Evolutionary conservation across 2,113 vertebrate species (phyloP).

Genomic region (Monopterus albus): DNA sequence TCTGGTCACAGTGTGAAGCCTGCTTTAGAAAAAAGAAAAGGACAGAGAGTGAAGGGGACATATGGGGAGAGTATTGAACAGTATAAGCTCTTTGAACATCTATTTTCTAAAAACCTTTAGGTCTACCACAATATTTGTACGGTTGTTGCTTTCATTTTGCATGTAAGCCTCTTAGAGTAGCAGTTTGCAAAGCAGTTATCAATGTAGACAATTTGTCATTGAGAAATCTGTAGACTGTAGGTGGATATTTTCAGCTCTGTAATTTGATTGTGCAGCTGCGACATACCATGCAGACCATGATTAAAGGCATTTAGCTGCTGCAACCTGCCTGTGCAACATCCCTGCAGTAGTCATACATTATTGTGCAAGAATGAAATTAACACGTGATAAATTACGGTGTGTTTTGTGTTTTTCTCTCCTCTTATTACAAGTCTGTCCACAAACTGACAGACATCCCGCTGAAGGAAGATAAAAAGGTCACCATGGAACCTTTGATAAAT

Average conservation of each 20-base stretch:
- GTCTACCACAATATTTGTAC: neutral
- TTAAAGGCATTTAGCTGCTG: conserved; percentile 28
- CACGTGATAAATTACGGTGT: conserved; percentile 1
- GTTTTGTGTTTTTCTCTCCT: neutral
- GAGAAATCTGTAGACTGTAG: conserved; percentile 28
- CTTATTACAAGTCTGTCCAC: conserved; percentile 2
- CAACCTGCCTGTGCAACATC: conserved; percentile 11
- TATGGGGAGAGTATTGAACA: conserved; percentile 32
- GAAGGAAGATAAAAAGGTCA: conserved; percentile 61
- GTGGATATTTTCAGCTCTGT: conserved; percentile 16
- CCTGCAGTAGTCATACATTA: conserved; percentile 46
- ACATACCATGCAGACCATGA: conserved; percentile 13
- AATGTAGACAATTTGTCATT: conserved; percentile 15
- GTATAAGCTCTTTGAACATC: conserved; percentile 50
- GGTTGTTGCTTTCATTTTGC: conserved; percentile 17
- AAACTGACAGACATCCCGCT: conserved; percentile 36
- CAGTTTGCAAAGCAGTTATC: conserved; percentile 22
- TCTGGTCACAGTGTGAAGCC: conserved; percentile 45
- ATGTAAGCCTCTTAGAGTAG: conserved; percentile 2
- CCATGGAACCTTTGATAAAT: conserved; percentile 68
- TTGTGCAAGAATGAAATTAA: conserved; percentile 6
- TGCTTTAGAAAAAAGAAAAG: conserved; percentile 7
- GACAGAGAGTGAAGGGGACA: neutral
- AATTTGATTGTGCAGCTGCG: conserved; percentile 26
- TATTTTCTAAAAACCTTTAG: conserved; percentile 40